These are phyloP conservation scores for Mionectes macconnelli DNA, from an alignment of 2,113 vertebrate genomes.

Conservation along the genomic window DNA sequence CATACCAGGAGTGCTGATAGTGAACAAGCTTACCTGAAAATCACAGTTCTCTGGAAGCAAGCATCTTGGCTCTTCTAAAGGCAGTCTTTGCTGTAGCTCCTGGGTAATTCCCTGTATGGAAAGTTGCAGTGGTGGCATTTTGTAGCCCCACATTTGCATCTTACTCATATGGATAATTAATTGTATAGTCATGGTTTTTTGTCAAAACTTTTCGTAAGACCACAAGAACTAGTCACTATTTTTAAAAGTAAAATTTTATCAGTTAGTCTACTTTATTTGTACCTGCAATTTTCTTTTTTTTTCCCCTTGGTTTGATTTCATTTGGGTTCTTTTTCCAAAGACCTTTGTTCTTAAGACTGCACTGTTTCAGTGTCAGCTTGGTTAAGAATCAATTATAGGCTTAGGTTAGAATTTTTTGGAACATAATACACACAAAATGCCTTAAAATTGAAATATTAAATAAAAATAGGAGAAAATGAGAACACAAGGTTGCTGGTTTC, in stretches of 20 bases:
- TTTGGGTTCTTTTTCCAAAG: neutral
- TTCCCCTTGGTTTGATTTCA: neutral
- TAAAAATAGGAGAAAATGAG: neutral
- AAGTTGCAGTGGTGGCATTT: neutral
- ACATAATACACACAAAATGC: neutral
- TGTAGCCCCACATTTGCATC: neutral
- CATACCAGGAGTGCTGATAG: neutral
- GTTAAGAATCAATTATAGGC: neutral
- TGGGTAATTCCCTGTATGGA: neutral
- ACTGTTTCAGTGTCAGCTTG: neutral
- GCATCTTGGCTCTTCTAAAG: neutral
- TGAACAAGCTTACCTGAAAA: neutral
- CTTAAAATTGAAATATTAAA: neutral
- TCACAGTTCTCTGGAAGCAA: neutral
- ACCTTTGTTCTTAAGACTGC: neutral
- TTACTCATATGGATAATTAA: neutral
- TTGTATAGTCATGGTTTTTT: neutral
- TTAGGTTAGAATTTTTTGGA: neutral
- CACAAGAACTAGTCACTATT: neutral
- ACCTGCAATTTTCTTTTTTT: neutral
- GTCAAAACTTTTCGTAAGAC: neutral
- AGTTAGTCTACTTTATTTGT: neutral
- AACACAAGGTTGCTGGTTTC: neutral
- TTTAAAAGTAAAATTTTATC: neutral
- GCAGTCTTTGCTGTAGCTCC: neutral